Conservation (phyloP, 2,113 vertebrate species). For the Mastomys coucha region DNA sequence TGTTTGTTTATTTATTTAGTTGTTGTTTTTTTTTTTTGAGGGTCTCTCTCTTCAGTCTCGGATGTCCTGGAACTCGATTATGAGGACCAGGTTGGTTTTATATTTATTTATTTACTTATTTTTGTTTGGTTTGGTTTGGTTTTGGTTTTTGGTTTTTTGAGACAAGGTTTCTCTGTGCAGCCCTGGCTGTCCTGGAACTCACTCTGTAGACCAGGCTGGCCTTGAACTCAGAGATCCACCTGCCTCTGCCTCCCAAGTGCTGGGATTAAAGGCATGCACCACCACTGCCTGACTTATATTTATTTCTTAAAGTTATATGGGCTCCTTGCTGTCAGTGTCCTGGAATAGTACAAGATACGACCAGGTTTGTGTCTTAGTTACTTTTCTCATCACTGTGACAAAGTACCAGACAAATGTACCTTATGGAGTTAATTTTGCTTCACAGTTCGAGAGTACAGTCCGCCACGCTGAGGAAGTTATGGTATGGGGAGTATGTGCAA, state of each 20-base stretch:
- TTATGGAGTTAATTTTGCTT: neutral
- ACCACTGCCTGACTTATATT: no score
- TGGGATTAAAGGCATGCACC: no score
- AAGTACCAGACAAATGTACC: neutral
- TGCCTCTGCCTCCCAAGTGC: no score
- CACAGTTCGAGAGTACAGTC: neutral
- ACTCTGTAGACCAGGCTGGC: no score
- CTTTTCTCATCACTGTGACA: neutral
- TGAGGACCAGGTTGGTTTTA: neutral
- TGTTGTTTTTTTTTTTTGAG: neutral
- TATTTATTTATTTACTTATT: neutral
- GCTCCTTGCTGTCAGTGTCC: neutral
- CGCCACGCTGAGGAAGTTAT: neutral
- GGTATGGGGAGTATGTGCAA: neutral
- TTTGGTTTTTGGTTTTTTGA: no score
- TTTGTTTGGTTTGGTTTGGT: no score
- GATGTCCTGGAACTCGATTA: neutral
- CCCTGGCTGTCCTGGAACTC: no score
- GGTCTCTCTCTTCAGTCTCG: neutral
- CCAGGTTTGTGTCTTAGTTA: neutral
- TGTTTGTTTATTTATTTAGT: neutral
- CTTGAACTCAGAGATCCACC: no score
- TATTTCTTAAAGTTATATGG: neutral
- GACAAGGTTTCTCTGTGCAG: no score
- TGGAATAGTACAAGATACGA: neutral